Conservation (phyloP, 2,797 vertebrate genomes). For the Phoeniculus purpureus region DNA sequence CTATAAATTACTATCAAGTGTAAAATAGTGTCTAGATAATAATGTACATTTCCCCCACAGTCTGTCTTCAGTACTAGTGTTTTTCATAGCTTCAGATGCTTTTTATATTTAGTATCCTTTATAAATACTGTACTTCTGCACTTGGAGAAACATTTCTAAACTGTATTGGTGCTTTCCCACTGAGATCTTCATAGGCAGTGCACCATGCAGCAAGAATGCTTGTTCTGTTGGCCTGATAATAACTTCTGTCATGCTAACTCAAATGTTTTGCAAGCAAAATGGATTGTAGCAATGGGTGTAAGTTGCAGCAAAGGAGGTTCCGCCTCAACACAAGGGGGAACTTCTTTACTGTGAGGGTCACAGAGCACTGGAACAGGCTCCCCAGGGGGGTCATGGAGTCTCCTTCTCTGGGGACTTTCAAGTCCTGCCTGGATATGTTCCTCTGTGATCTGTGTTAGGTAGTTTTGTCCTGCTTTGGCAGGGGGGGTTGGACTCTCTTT, state of each 20-base stretch:
- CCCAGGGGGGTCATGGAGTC: too few species aligned
- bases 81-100: not conserved
- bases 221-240: not conserved
- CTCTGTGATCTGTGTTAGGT: too few species aligned
- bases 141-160: not conserved
- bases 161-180: not conserved
- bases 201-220: not conserved
- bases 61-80: not conserved
- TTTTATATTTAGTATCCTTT: not conserved
- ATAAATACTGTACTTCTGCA: not conserved
- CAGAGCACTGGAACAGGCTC: too few species aligned
- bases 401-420: too few species aligned
- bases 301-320: too few species aligned
- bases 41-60: not conserved
- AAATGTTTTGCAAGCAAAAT: not conserved
- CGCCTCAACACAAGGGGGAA: too few species aligned
- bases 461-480: too few species aligned
- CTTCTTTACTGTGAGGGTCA: too few species aligned
- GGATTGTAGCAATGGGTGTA: too few species aligned
- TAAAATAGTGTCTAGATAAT: not conserved
- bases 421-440: too few species aligned
- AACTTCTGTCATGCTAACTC: not conserved
- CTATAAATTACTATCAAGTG: not conserved
- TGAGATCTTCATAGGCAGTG: not conserved
- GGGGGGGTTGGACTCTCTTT: too few species aligned